These are phyloP conservation scores for Petromus typicus DNA, from an alignment of 2,113 vertebrate species.

Conservation along the genomic window DNA sequence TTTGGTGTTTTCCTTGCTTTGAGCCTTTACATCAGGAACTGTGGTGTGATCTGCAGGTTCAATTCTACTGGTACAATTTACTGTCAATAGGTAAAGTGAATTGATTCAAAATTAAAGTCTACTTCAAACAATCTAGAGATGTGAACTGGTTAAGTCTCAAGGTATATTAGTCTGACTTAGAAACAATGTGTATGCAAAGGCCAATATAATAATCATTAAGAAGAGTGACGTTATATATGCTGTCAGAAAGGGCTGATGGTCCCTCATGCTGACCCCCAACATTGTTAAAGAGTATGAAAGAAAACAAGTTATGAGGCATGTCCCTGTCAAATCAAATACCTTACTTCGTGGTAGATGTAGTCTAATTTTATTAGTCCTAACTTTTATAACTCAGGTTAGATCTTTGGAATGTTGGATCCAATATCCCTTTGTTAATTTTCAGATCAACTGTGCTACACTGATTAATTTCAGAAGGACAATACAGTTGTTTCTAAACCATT, in stretches of 20 bases:
- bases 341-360: background rate
- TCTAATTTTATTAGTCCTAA: background rate
- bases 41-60: background rate
- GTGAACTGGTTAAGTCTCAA: background rate
- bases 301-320: background rate
- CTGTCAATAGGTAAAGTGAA: background rate
- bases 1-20: background rate
- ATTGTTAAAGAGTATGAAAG: slow-evolving; percentile 15
- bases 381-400: background rate
- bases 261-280: background rate
- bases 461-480: background rate
- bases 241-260: background rate
- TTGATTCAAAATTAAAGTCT: background rate
- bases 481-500: slow-evolving; percentile 14
- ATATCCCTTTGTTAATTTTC: background rate
- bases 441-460: slow-evolving; percentile 35
- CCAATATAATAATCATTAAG: background rate
- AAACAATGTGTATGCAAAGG: slow-evolving; percentile 31
- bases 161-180: background rate
- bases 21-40: background rate
- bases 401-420: background rate
- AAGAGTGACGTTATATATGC: background rate
- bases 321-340: background rate
- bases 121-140: background rate
- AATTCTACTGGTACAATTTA: background rate